These are phyloP conservation scores for Lysandra coridon DNA, from an alignment of 2,888 invertebrate species.

Conservation along the genomic window DNA sequence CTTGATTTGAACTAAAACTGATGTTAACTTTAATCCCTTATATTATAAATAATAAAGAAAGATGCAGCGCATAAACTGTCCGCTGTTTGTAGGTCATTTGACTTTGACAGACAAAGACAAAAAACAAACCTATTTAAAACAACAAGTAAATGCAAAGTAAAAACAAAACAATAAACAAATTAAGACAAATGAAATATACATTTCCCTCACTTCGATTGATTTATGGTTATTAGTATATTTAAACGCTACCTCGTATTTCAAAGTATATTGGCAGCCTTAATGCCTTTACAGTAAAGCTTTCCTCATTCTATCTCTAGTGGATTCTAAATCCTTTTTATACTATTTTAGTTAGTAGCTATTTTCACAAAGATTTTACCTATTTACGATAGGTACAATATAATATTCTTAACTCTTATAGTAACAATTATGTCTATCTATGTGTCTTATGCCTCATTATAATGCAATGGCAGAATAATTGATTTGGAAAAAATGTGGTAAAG, in stretches of 20 bases:
- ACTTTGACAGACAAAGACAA: no score
- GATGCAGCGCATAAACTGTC: no score
- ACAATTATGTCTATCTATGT: no score
- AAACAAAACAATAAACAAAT: neutral
- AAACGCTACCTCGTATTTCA: slow-evolving; percentile 2
- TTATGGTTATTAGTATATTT: slow-evolving; percentile 8
- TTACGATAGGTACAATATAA: no score
- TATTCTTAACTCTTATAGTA: no score
- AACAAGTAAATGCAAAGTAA: neutral
- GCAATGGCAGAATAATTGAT: no score
- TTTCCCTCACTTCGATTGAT: neutral
- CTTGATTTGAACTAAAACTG: no score
- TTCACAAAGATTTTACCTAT: neutral
- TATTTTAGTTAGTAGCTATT: neutral
- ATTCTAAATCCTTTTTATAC: neutral
- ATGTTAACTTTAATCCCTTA: no score
- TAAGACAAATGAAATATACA: neutral
- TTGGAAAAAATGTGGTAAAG: no score
- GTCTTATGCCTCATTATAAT: no score
- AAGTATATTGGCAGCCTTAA: neutral
- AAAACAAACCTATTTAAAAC: neutral
- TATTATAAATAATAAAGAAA: no score
- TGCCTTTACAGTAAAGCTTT: neutral
- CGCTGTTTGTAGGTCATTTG: no score
- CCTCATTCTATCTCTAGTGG: neutral